Percentiles rank a stretch among this genome's conserved stretches.
These are phyloP conservation scores for Drosophila obscura DNA, from an alignment of 1,140 invertebrate species.

Conservation along the genomic window DNA sequence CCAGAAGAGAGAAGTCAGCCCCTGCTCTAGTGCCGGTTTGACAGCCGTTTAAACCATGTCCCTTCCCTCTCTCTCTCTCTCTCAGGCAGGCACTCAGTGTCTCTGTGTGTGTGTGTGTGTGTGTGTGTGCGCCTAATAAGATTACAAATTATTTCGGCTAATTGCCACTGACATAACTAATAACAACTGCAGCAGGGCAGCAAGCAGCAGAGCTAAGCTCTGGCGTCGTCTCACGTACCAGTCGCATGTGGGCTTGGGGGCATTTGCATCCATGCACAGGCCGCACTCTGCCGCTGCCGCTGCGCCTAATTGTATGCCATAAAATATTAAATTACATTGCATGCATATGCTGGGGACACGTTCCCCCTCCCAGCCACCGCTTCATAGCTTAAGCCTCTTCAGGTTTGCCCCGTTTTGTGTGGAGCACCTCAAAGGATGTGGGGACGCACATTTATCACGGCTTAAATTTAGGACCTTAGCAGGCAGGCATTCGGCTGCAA, in stretches of 20 bases:
- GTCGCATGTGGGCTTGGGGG: conserved; percentile 31
- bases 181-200: conserved; percentile 62
- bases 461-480: conserved; percentile 11
- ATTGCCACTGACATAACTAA: conserved; percentile 78
- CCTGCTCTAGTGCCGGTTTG: conserved; percentile 4
- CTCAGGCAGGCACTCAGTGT: no score
- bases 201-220: conserved; percentile 12
- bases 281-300: conserved; percentile 5
- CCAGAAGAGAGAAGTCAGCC: not conserved
- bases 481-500: not conserved
- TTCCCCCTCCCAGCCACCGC: not conserved
- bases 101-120: conserved; percentile 7
- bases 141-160: conserved; percentile 76
- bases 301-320: conserved; percentile 76
- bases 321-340: conserved; percentile 77
- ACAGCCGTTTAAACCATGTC: conserved; percentile 20
- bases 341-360: conserved; percentile 52
- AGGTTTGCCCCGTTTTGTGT: conserved; percentile 23
- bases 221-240: conserved; percentile 22
- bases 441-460: conserved; percentile 44
- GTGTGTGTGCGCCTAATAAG: conserved; percentile 54
- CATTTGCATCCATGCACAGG: conserved; percentile 26
- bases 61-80: no score
- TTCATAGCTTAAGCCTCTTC: conserved; percentile 22
- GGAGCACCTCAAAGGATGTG: conserved; percentile 8